Conservation (phyloP, 2,888 invertebrate genomes). For the Tinea semifulvella region DNA sequence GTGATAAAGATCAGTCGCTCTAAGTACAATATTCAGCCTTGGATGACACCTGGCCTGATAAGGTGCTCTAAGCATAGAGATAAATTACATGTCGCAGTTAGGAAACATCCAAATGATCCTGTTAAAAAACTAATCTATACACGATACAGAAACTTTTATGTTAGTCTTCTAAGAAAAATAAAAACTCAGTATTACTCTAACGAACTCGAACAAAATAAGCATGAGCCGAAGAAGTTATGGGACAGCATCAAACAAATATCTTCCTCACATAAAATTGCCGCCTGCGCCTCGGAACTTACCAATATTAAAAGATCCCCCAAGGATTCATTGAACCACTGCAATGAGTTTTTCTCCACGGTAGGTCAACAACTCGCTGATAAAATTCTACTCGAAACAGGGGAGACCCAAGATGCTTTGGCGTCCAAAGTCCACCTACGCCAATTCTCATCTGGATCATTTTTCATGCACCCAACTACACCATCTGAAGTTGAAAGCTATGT, state of each 20-base stretch:
- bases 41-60: slow-evolving; percentile 19
- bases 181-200: background rate
- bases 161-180: background rate
- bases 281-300: background rate
- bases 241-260: background rate
- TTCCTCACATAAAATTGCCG: background rate
- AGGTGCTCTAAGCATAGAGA: slow-evolving; percentile 17
- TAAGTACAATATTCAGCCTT: slow-evolving; percentile 16
- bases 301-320: background rate
- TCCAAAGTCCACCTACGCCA: background rate
- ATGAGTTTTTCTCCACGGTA: slow-evolving; percentile 16
- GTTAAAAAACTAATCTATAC: slow-evolving; percentile 1
- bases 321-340: slow-evolving; percentile 16
- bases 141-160: slow-evolving; percentile 10
- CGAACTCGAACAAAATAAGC: background rate
- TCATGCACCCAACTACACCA: too few relatives aligned
- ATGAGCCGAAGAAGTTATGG: slow-evolving; percentile 1
- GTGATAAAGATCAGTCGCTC: slow-evolving; percentile 11
- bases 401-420: slow-evolving; percentile 14
- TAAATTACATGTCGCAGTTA: slow-evolving; percentile 11
- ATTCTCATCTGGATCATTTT: too few relatives aligned
- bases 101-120: slow-evolving; percentile 13
- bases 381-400: slow-evolving; percentile 1
- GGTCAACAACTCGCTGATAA: slow-evolving; percentile 16
- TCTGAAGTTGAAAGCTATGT: too few relatives aligned